Conservation (phyloP, 2,888 invertebrate genomes). For the Cephus spinipes region DNA sequence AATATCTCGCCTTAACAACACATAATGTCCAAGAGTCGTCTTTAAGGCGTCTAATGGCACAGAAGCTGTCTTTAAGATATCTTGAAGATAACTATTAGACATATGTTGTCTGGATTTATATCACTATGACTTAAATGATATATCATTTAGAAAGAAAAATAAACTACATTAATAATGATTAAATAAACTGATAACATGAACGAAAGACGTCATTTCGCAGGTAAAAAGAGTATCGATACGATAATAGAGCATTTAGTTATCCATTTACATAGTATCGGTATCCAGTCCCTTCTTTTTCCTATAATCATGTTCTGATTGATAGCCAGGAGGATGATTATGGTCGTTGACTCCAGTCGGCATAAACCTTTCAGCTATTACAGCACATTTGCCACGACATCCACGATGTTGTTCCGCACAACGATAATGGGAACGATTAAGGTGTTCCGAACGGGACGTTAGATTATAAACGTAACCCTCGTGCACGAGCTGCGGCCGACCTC, state of each 20-base stretch:
- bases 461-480: conserved; percentile 56
- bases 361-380: conserved; percentile 53
- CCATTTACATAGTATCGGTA: conserved; percentile 28
- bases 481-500: conserved; percentile 52
- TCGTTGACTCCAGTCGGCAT: conserved; percentile 56
- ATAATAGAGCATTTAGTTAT: background rate
- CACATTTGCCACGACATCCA: conserved; percentile 54
- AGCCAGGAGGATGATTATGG: conserved; percentile 54
- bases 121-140: background rate
- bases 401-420: conserved; percentile 56
- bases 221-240: background rate
- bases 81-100: no score
- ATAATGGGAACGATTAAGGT: conserved; percentile 52
- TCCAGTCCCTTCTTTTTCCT: conserved; percentile 48
- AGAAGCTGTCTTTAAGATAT: no score
- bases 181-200: background rate
- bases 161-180: background rate
- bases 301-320: conserved; percentile 53
- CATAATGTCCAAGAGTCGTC: no score
- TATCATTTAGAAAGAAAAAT: background rate
- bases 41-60: no score
- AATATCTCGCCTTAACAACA: background rate
- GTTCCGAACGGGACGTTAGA: conserved; percentile 52
- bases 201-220: background rate
- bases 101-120: background rate